Evolutionary conservation across 2,888 invertebrate genomes (phyloP).

Genomic region (Thereva unica): DNA sequence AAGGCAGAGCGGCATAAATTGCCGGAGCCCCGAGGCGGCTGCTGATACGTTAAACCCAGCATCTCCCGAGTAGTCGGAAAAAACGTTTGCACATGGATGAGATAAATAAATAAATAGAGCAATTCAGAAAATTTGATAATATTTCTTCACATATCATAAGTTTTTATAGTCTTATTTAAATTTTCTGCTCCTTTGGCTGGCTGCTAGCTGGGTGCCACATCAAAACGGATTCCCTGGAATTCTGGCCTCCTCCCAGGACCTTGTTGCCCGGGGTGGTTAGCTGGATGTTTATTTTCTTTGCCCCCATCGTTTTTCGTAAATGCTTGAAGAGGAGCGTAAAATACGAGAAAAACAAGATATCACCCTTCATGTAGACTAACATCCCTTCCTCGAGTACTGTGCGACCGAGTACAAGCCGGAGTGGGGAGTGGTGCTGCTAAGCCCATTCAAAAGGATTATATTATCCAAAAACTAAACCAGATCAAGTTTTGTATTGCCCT

Average conservation of each 20-base stretch:
- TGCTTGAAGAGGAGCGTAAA: slow-evolving; percentile 31
- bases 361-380: slow-evolving; percentile 12
- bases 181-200: slow-evolving; percentile 42
- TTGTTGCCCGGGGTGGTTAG: slow-evolving; percentile 21
- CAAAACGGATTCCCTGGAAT: slow-evolving; percentile 15
- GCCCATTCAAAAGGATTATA: slow-evolving; percentile 41
- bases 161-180: slow-evolving; percentile 55
- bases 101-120: slow-evolving; percentile 47
- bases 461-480: slow-evolving; percentile 41
- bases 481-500: slow-evolving; percentile 39
- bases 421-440: slow-evolving; percentile 35
- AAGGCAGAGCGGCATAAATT: slow-evolving; percentile 15
- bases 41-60: slow-evolving; percentile 16
- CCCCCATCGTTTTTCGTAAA: slow-evolving; percentile 21
- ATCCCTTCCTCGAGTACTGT: slow-evolving; percentile 2
- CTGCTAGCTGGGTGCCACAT: slow-evolving; percentile 16
- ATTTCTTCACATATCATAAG: slow-evolving; percentile 59
- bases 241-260: slow-evolving; percentile 8
- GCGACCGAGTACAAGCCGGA: background rate
- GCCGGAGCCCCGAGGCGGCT: slow-evolving; percentile 15
- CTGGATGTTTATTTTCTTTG: slow-evolving; percentile 25
- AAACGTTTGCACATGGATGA: slow-evolving; percentile 41
- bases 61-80: slow-evolving; percentile 27
- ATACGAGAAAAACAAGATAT: slow-evolving; percentile 35
- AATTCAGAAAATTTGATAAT: slow-evolving; percentile 51